phyloP scores from a whole-genome alignment of 2,797 vertebrate genomes.

The Vireo griseus region DNA sequence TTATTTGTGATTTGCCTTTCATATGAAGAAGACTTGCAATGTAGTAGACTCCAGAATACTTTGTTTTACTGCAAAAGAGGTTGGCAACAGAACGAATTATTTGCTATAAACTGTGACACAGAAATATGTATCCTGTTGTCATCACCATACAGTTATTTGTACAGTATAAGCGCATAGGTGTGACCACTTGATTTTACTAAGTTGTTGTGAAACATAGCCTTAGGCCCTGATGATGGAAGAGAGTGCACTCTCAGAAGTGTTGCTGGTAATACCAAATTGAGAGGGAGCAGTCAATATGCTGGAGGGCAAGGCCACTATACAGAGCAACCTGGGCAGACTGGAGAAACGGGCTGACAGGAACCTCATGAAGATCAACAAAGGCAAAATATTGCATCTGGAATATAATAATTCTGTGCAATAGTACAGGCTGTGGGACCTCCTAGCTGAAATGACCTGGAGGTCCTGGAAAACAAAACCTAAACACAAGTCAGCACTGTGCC shows the following conservation, averaged over 20 bases:
- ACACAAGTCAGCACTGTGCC: background rate
- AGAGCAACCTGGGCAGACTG: background rate
- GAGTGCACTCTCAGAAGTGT: background rate
- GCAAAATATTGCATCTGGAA: background rate
- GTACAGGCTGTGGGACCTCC: background rate
- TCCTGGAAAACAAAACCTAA: background rate
- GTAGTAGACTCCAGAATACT: background rate
- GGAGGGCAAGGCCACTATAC: background rate
- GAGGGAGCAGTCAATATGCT: background rate
- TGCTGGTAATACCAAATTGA: background rate
- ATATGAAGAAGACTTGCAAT: background rate
- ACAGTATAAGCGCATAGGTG: background rate
- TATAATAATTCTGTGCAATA: background rate
- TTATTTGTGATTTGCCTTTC: background rate
- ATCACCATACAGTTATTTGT: background rate
- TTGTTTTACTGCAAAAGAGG: background rate
- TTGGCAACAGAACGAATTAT: background rate
- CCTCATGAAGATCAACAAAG: background rate
- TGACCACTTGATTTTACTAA: background rate
- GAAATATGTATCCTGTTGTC: background rate
- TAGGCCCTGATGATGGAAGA: fast-evolving
- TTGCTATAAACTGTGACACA: background rate
- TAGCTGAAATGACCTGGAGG: background rate
- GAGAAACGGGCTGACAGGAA: background rate
- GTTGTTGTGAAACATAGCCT: background rate